phyloP scores from a whole-genome alignment of 2,797 vertebrate species.

The Malurus splendens region DNA sequence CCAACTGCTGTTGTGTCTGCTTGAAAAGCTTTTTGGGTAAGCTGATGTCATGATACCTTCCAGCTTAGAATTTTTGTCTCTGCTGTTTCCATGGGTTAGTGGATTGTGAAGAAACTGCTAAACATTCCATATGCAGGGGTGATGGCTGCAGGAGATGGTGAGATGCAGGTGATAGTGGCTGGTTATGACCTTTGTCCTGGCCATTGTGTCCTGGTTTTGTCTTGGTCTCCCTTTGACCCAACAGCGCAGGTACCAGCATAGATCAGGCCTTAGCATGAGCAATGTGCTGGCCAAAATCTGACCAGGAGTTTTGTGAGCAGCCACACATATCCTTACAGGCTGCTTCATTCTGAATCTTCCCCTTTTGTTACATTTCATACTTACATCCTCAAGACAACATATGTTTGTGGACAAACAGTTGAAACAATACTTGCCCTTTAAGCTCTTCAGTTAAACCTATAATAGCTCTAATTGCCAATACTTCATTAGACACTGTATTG shows the following conservation, averaged over 20 bases:
- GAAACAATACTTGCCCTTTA: neutral
- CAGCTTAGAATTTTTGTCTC: neutral
- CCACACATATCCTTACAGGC: no score
- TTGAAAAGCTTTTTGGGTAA: neutral
- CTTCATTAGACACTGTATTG: neutral
- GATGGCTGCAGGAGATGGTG: neutral
- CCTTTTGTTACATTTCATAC: neutral
- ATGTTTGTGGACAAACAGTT: neutral
- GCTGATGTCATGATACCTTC: neutral
- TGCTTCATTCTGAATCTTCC: neutral
- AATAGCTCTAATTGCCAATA: neutral
- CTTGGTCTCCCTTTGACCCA: neutral
- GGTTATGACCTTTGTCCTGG: neutral
- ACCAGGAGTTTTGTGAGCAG: neutral
- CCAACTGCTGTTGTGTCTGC: neutral
- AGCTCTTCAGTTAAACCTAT: neutral
- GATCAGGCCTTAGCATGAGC: neutral
- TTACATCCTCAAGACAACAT: neutral
- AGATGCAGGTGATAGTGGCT: neutral
- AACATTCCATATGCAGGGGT: fast-evolving
- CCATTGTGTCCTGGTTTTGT: neutral
- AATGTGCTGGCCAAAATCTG: neutral
- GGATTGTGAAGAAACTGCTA: neutral
- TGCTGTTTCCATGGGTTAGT: neutral
- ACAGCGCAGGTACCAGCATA: neutral